Conservation (phyloP, 2,113 vertebrate genomes). For the Cochlearius cochlearius region DNA sequence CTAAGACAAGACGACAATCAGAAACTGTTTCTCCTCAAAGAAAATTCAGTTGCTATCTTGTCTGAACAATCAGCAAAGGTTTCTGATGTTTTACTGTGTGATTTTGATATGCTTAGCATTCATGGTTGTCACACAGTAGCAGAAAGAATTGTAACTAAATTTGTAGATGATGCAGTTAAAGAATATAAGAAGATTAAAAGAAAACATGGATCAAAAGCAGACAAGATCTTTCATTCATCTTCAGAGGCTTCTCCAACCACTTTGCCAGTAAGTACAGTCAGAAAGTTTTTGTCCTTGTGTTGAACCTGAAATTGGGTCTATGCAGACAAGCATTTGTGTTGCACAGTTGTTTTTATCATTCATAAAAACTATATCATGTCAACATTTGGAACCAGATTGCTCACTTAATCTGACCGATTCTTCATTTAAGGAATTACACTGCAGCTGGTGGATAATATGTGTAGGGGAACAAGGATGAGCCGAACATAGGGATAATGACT, state of each 20-base stretch:
- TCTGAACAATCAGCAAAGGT: neutral
- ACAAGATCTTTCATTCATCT: neutral
- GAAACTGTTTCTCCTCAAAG: neutral
- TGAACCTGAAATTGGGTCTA: neutral
- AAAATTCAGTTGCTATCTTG: neutral
- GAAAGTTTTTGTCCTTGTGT: neutral
- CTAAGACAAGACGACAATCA: neutral
- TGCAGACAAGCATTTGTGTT: neutral
- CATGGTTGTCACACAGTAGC: neutral
- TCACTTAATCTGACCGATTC: neutral
- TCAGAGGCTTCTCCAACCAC: neutral
- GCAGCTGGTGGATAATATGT: neutral
- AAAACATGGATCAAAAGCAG: slow-evolving; percentile 9
- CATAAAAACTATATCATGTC: neutral
- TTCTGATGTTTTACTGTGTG: neutral
- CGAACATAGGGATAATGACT: neutral
- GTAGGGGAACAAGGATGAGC: neutral
- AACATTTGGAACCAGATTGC: neutral
- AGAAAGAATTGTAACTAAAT: slow-evolving; percentile 36
- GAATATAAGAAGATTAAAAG: slow-evolving; percentile 60
- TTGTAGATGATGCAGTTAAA: slow-evolving; percentile 39
- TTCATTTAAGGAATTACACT: neutral
- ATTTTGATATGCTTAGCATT: neutral
- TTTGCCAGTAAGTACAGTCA: slow-evolving; percentile 38
- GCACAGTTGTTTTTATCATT: neutral